Evolutionary conservation across 2,113 vertebrate species (phyloP).

Genomic region (Protomyctophum bolini): DNA sequence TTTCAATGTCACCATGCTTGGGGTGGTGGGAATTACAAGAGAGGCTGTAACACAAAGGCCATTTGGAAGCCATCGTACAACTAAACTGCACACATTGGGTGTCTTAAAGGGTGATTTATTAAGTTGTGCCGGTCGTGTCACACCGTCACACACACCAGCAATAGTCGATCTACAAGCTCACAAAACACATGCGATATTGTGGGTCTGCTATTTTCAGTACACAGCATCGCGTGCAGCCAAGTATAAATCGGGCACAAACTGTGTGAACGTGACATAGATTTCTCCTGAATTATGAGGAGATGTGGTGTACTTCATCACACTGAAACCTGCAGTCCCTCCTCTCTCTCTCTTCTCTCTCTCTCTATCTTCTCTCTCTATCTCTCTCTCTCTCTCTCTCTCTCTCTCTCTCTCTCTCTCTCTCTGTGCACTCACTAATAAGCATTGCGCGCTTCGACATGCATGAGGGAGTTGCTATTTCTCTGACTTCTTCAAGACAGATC

Average conservation of each 20-base stretch:
- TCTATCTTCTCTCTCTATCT: constrained; percentile 9
- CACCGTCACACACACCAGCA: no score
- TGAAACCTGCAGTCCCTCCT: constrained; percentile 11
- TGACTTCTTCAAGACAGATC: constrained; percentile 56
- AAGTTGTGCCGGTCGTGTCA: no score
- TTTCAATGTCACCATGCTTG: not conserved
- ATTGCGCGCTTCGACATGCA: constrained; percentile 62
- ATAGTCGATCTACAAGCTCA: no score
- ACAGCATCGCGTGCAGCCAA: no score
- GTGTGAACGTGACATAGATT: constrained; percentile 26
- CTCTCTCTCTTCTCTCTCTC: constrained; percentile 10
- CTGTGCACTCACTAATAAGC: constrained; percentile 61
- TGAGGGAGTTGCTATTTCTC: constrained; percentile 41
- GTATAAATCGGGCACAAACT: not conserved
- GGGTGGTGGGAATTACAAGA: not conserved
- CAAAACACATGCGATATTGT: no score
- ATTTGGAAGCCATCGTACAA: constrained; percentile 18
- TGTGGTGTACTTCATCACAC: constrained; percentile 59
- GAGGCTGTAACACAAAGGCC: not conserved
- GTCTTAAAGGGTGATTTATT: constrained; percentile 12
- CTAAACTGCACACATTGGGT: constrained; percentile 22
- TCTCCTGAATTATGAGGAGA: constrained; percentile 38
- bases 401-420: not conserved
- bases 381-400: not conserved
- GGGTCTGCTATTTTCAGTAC: no score